phyloP scores from a whole-genome alignment of 2,797 vertebrate species.

The Lithobates pipiens region DNA sequence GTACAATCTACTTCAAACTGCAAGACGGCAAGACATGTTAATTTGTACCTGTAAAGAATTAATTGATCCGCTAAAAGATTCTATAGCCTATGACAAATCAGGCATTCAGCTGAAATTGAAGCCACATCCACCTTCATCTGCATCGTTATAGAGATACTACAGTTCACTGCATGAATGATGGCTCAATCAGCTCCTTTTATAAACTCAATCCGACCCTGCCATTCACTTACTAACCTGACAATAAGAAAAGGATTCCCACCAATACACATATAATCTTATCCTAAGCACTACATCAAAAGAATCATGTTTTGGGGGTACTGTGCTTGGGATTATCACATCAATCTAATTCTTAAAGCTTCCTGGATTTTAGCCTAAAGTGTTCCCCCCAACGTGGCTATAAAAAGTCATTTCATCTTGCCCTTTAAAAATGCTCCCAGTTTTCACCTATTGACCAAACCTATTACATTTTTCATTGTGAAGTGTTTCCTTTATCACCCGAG shows the following conservation, averaged over 20 bases:
- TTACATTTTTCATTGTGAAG: conserved; percentile 57
- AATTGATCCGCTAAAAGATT: background rate
- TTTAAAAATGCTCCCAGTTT: conserved; percentile 52
- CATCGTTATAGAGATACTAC: background rate
- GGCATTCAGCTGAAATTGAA: background rate
- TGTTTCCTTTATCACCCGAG: conserved; percentile 38
- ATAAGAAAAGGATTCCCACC: background rate
- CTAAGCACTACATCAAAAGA: background rate
- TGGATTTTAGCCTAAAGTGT: background rate
- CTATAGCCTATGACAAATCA: background rate
- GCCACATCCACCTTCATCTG: background rate
- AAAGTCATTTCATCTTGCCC: conserved; percentile 54
- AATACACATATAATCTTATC: background rate
- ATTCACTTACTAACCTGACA: background rate
- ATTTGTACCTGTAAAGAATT: background rate
- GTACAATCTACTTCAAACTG: background rate
- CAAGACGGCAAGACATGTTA: background rate
- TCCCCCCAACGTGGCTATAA: conserved; percentile 41
- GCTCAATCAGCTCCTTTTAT: conserved; percentile 17
- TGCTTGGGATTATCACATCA: background rate
- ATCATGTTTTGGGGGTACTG: background rate
- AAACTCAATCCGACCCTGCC: background rate
- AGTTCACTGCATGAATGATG: conserved; percentile 13
- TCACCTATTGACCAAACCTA: conserved; percentile 52
- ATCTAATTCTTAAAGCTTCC: background rate